phyloP scores from a whole-genome alignment of 2,113 vertebrate species.

The Stercorarius parasiticus region DNA sequence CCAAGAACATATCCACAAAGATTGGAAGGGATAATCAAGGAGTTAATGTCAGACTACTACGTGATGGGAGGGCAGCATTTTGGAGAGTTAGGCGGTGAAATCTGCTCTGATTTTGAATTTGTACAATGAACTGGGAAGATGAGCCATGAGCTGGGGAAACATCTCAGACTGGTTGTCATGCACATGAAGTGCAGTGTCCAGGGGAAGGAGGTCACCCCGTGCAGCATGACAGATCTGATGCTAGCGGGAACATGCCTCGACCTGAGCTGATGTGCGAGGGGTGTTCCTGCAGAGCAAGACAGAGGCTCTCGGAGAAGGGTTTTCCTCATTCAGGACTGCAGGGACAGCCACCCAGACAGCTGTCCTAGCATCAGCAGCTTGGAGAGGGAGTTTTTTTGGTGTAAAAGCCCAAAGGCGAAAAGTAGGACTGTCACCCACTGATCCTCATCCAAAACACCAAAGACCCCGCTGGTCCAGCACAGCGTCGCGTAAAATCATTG shows the following conservation, averaged over 20 bases:
- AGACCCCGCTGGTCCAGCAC: neutral
- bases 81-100: neutral
- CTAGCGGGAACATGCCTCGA: neutral
- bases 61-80: neutral
- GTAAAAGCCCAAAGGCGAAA: neutral
- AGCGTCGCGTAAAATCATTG: fast-evolving
- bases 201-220: neutral
- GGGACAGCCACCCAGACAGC: neutral
- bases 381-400: neutral
- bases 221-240: neutral
- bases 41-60: neutral
- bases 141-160: neutral
- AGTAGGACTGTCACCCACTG: neutral
- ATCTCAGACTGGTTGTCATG: neutral
- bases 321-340: neutral
- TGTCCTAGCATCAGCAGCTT: neutral
- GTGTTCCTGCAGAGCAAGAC: neutral
- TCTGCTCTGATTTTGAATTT: neutral
- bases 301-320: neutral
- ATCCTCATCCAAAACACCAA: neutral
- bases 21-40: neutral
- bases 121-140: neutral
- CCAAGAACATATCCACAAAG: neutral
- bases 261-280: neutral
- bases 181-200: fast-evolving